Percentiles rank a stretch among this genome's conserved stretches.
Conservation (phyloP, 2,888 invertebrate species). For the Lacanobia oleracea region DNA sequence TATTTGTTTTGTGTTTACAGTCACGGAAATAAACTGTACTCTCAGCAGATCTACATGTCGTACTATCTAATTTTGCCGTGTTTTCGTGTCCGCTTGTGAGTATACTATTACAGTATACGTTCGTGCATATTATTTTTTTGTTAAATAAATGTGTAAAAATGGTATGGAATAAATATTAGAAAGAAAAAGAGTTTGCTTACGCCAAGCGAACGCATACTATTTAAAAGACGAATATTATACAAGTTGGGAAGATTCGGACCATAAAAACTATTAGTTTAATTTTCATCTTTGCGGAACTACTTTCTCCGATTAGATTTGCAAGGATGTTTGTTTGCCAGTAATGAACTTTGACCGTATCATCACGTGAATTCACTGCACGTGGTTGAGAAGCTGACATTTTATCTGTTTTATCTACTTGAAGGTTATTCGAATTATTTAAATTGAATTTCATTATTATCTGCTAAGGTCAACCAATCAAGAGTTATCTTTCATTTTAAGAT, state of each 20-base stretch:
- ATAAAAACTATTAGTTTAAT: background rate
- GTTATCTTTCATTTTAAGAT: background rate
- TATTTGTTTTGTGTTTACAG: too few species aligned
- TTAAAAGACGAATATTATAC: too few species aligned
- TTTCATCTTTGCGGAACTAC: conserved; percentile 2
- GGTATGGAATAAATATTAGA: too few species aligned
- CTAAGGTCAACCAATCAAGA: conserved; percentile 2
- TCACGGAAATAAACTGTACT: too few species aligned
- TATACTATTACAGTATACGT: too few species aligned
- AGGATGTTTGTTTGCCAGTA: background rate
- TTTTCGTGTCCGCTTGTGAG: too few species aligned
- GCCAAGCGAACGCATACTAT: too few species aligned
- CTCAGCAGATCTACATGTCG: too few species aligned
- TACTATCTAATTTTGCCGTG: too few species aligned
- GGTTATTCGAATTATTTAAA: conserved; percentile 4
- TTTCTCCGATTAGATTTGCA: background rate
- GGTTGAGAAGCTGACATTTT: conserved; percentile 5
- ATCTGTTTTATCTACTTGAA: background rate
- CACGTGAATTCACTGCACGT: background rate
- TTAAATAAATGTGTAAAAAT: too few species aligned
- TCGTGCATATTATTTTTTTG: too few species aligned
- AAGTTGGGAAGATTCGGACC: background rate
- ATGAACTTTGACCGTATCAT: background rate
- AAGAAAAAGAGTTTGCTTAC: too few species aligned
- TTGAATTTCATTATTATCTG: background rate